Evolutionary conservation across 1,140 invertebrate species (phyloP).

Genomic region (Charaxes varanes): DNA sequence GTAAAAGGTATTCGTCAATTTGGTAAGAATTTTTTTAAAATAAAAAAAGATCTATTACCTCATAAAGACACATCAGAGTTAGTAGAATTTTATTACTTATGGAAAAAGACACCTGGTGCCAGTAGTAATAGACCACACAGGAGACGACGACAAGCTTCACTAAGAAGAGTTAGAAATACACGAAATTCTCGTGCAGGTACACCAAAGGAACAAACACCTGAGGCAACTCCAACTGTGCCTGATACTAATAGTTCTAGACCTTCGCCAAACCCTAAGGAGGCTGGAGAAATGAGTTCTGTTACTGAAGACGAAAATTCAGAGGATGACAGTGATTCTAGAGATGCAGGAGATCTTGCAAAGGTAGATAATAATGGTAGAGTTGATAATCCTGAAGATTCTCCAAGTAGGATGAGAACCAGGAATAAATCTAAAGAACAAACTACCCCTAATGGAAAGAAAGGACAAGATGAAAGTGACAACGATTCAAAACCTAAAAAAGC

Average conservation of each 20-base stretch:
- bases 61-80: conserved; percentile 97
- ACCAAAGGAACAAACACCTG: conserved; percentile 77
- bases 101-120: conserved; percentile 99
- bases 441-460: conserved; percentile 77
- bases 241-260: conserved; percentile 75
- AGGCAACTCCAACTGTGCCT: conserved; percentile 63
- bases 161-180: conserved; percentile 90
- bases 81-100: conserved; percentile 99
- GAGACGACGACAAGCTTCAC: conserved; percentile 89
- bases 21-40: conserved; percentile 99
- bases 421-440: conserved; percentile 88
- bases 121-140: conserved; percentile 94
- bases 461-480: conserved; percentile 81
- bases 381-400: conserved; percentile 85
- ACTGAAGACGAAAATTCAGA: conserved; percentile 95
- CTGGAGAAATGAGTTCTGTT: conserved; percentile 89
- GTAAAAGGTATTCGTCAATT: conserved; percentile 97
- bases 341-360: conserved; percentile 64
- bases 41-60: conserved; percentile 95
- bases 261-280: conserved; percentile 77
- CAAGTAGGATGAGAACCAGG: conserved; percentile 90
- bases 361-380: conserved; percentile 69
- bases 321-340: conserved; percentile 91
- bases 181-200: conserved; percentile 79
- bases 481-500: conserved; percentile 72